Conservation (phyloP, 2,888 invertebrate genomes). For the Operophtera brumata region DNA sequence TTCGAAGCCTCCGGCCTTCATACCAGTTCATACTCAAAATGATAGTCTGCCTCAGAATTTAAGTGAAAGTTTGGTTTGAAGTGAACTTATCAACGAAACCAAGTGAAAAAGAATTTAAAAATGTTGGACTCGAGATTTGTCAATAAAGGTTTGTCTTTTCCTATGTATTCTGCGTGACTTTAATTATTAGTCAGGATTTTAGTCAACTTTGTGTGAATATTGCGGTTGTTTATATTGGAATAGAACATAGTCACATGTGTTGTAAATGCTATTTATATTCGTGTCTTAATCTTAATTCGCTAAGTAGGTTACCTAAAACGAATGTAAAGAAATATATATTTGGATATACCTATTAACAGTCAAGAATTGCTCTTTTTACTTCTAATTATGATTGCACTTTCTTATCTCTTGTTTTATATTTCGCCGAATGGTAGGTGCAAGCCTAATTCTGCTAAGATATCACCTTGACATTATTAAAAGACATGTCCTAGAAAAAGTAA, state of each 20-base stretch:
- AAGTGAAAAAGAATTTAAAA: neutral
- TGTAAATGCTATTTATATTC: constrained; percentile 13
- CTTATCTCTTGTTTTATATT: no score
- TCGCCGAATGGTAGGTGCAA: no score
- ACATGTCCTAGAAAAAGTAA: constrained; percentile 8
- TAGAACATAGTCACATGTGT: neutral
- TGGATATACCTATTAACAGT: no score
- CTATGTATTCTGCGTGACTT: neutral
- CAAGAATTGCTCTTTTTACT: no score
- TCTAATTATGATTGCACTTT: no score
- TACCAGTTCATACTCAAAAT: neutral
- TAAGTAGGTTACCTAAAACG: no score
- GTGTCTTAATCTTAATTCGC: no score
- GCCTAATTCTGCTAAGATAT: neutral
- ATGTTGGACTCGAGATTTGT: neutral
- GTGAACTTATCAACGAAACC: constrained; percentile 1
- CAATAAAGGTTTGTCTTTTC: constrained; percentile 7
- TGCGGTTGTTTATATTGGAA: constrained; percentile 9
- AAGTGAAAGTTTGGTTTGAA: constrained; percentile 8
- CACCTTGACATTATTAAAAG: constrained; percentile 24
- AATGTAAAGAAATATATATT: no score
- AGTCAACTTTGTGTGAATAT: constrained; percentile 5
- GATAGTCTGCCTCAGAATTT: constrained; percentile 2
- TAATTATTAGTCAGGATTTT: constrained; percentile 6
- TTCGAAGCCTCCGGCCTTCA: neutral